Evolutionary conservation across 2,113 vertebrate species (phyloP), one percentile per base, ranked within the genome.

Genomic region (Channa maculata): DNA sequence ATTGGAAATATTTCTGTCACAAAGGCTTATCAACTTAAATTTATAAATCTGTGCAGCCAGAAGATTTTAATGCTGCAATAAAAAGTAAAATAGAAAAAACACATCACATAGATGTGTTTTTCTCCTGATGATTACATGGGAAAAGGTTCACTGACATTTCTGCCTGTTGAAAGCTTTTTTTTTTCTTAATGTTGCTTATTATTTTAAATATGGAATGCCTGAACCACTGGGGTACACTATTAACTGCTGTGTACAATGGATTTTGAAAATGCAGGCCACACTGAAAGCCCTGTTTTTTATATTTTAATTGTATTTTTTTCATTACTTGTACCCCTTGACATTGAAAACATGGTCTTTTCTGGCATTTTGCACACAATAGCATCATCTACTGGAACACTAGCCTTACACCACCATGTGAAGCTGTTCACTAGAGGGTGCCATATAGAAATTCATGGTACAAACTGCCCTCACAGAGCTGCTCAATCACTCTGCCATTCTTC

Each of bases 341-440:
- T 61, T 0, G 5, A 51, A 8, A 2, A 2, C 43, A 10, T 58
- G 60, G 46, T 71, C 50, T 59, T 71, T 75, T 75, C 52, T 65
- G 9, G 39, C 8, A 71, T 83, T 83, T 78, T 12, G 50, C 63
- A 66, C 77, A 59, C 34, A 85, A 76, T 8, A 77, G 60, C 75
- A 77, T 58, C 71, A 72, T 76, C 82, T 76, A 14, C 74, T 75
- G 69, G 64, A 44, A 12, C 2, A 15, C 46, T 2, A 7, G 53
- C 15, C n/a, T 50, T n/a, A 75, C 15, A 8, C 48, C 69, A 70
- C 45, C n/a, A n/a, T 58, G 41, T 69, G 6, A 15, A 49, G 45
- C 5, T 51, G 50, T 50, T 60, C 90, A 84, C 87, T 86, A 88
- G 90, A 80, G 80, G 89, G 86, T 8, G 74, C 52, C 55, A 50